Evolutionary conservation across 64 coral and sea anemone species (phyloP).

Genomic region (Porites australiensis): DNA sequence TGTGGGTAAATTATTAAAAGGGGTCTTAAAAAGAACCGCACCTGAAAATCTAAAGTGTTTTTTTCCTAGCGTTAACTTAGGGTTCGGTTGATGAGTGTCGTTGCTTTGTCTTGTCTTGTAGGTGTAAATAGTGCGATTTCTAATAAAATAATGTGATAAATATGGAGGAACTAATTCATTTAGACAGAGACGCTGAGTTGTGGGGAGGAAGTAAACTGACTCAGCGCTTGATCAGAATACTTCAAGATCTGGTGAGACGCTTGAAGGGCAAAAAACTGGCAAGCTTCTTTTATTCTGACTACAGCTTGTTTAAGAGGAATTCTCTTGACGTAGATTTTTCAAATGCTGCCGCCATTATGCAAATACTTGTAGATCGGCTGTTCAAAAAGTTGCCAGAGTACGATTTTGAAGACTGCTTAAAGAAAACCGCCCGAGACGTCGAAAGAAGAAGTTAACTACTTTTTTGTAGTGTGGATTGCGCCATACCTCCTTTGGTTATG

Average conservation of each 20-base stretch:
- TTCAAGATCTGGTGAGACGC: constrained; percentile 5
- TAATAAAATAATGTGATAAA: too few relatives aligned
- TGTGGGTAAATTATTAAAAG: too few relatives aligned
- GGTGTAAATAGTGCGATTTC: too few relatives aligned
- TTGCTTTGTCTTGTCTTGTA: too few relatives aligned
- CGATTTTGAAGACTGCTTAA: constrained; percentile 19
- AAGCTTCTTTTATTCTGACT: constrained; percentile 57
- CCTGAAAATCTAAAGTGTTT: too few relatives aligned
- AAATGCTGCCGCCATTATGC: background rate
- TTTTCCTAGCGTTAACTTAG: too few relatives aligned
- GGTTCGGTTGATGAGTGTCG: too few relatives aligned
- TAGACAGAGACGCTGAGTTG: background rate
- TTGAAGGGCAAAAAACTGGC: constrained; percentile 22
- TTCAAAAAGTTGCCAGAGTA: background rate
- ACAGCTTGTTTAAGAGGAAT: constrained; percentile 6
- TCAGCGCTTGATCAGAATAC: constrained; percentile 10
- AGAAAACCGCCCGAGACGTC: background rate
- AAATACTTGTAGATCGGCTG: constrained; percentile 15
- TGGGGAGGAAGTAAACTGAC: constrained; percentile 34
- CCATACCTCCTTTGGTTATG: background rate
- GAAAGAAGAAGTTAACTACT: constrained; percentile 15
- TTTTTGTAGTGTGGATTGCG: background rate
- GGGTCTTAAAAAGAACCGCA: too few relatives aligned
- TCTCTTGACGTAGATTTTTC: background rate
- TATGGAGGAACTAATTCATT: too few relatives aligned